Evolutionary conservation across 2,797 vertebrate species (phyloP).

Genomic region (Sebastes steindachneri): DNA sequence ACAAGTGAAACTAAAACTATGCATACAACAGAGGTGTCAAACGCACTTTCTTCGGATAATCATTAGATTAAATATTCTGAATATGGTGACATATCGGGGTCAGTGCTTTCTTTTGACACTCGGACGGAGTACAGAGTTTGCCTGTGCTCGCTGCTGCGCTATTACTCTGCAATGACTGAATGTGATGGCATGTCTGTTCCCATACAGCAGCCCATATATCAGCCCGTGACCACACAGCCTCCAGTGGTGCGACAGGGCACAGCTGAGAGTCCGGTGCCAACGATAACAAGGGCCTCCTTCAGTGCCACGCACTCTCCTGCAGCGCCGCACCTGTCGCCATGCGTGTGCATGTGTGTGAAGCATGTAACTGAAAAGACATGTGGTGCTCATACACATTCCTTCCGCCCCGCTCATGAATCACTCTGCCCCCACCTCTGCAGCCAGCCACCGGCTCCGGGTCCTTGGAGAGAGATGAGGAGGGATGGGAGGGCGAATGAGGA

Average conservation of each 20-base stretch:
- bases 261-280: slow-evolving; percentile 61
- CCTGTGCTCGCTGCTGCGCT: slow-evolving; percentile 14
- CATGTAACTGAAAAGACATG: slow-evolving; percentile 64
- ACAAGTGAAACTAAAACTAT: not conserved
- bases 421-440: slow-evolving; percentile 15
- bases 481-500: slow-evolving; percentile 39
- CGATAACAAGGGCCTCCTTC: slow-evolving; percentile 61
- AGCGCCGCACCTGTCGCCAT: slow-evolving; percentile 64
- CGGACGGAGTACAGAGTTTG: slow-evolving; percentile 32
- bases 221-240: slow-evolving; percentile 56
- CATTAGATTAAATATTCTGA: slow-evolving; percentile 1
- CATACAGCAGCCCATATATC: slow-evolving; percentile 56
- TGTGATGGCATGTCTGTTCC: slow-evolving; percentile 53
- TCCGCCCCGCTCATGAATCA: slow-evolving; percentile 67
- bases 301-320: slow-evolving; percentile 39
- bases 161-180: slow-evolving; percentile 19
- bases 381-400: slow-evolving; percentile 71
- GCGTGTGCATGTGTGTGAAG: slow-evolving; percentile 26
- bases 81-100: slow-evolving; percentile 27
- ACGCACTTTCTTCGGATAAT: not conserved
- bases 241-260: slow-evolving; percentile 47
- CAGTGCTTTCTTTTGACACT: slow-evolving; percentile 21
- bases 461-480: slow-evolving; percentile 17
- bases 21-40: not conserved
- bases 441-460: slow-evolving; percentile 17